Evolutionary conservation across 1,140 invertebrate species (phyloP).

Genomic region (Triops longicaudatus): DNA sequence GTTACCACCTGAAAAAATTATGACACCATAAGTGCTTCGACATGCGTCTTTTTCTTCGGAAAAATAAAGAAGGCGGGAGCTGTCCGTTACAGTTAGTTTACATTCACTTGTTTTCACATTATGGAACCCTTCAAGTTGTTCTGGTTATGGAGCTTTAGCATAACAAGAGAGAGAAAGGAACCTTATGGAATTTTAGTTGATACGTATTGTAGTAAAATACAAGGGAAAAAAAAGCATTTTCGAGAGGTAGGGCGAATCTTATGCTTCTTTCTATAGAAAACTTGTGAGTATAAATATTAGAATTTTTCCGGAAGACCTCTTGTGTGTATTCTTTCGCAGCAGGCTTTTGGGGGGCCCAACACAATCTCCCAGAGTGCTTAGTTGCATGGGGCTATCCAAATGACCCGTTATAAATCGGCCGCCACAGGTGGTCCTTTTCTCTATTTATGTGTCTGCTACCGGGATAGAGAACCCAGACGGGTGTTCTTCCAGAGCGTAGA

Average conservation of each 20-base stretch:
- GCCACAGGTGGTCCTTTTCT: slow-evolving; percentile 8
- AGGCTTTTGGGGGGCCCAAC: neutral
- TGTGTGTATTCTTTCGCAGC: neutral
- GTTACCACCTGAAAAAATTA: too few relatives aligned
- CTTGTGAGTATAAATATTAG: neutral
- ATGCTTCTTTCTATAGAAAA: neutral
- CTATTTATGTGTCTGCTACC: neutral
- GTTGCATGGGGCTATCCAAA: slow-evolving; percentile 10
- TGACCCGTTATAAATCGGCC: slow-evolving; percentile 5
- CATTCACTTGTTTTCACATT: too few relatives aligned
- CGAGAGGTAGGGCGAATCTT: neutral
- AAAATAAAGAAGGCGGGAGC: too few relatives aligned
- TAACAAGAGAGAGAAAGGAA: too few relatives aligned
- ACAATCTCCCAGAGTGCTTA: slow-evolving; percentile 14
- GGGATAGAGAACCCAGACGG: neutral
- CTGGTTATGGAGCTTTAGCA: too few relatives aligned
- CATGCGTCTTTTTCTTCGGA: too few relatives aligned
- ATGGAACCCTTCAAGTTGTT: too few relatives aligned
- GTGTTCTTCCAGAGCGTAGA: neutral
- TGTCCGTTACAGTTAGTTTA: too few relatives aligned
- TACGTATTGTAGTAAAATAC: too few relatives aligned
- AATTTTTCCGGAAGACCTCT: neutral
- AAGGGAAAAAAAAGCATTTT: too few relatives aligned
- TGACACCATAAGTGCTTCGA: too few relatives aligned
- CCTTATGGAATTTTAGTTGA: too few relatives aligned